These are phyloP conservation scores for Cacoxenus indagator DNA, from an alignment of 2,888 invertebrate species.

Conservation along the genomic window DNA sequence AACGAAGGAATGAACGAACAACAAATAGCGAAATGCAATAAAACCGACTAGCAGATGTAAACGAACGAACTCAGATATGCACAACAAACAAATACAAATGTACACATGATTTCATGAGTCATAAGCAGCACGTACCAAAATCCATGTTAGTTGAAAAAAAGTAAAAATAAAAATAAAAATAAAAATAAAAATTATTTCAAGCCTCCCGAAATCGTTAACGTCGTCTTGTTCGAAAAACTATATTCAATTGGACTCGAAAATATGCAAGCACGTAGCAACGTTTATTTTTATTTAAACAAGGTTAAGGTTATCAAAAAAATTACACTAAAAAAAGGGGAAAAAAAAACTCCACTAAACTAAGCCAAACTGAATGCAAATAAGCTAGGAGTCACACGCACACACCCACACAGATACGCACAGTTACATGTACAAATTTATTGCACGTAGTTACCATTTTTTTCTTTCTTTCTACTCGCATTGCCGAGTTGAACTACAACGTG, in stretches of 20 bases:
- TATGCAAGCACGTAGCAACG: slow-evolving; percentile 4
- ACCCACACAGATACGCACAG: not conserved
- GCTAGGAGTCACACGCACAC: not conserved
- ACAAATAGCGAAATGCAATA: not conserved
- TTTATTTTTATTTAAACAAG: slow-evolving; percentile 6
- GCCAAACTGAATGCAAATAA: not conserved
- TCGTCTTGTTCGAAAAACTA: too few relatives aligned
- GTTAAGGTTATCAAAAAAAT: slow-evolving; percentile 6
- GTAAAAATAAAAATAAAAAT: not conserved
- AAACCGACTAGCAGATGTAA: not conserved
- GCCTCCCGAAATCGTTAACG: too few relatives aligned
- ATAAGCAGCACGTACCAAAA: slow-evolving; percentile 6
- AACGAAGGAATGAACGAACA: too few relatives aligned
- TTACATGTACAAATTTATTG: not conserved
- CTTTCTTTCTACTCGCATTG: too few relatives aligned
- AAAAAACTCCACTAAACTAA: not conserved
- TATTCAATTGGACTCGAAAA: not conserved
- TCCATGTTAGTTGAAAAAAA: not conserved
- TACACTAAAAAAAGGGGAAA: not conserved
- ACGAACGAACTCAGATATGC: not conserved
- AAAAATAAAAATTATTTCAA: too few relatives aligned
- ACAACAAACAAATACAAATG: not conserved
- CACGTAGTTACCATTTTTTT: not conserved
- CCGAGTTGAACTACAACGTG: too few relatives aligned
- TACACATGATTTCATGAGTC: not conserved